These are phyloP conservation scores for Tiaroga cobitis DNA, from an alignment of 2,797 vertebrate genomes.

Conservation along the genomic window DNA sequence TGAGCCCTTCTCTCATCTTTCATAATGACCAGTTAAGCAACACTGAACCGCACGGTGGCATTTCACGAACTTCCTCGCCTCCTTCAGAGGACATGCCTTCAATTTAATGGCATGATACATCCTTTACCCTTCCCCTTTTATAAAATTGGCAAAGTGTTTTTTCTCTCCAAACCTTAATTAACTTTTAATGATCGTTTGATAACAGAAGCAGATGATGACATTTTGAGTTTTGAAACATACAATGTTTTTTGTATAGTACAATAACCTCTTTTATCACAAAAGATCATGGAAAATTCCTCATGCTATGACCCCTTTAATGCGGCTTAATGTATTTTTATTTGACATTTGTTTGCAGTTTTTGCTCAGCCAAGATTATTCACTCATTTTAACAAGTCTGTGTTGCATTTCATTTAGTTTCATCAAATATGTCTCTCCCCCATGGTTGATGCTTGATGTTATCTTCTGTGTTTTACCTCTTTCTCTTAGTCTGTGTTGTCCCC, in stretches of 20 bases:
- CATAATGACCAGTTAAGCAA: conserved; percentile 56
- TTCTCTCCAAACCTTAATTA: neutral
- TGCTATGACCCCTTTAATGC: neutral
- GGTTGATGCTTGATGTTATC: conserved; percentile 1
- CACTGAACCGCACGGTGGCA: conserved; percentile 33
- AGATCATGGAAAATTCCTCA: neutral
- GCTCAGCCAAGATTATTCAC: neutral
- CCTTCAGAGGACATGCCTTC: neutral
- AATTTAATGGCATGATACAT: neutral
- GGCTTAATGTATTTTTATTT: neutral
- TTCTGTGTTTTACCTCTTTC: conserved; percentile 12
- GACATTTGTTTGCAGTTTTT: neutral
- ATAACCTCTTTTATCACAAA: neutral
- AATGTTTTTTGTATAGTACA: neutral
- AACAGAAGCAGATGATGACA: neutral
- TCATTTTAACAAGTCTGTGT: neutral
- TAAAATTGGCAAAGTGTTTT: neutral
- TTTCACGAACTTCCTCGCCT: conserved; percentile 24
- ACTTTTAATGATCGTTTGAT: neutral
- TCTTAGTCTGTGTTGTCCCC: neutral
- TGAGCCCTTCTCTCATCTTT: conserved; percentile 43
- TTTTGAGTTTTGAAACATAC: neutral
- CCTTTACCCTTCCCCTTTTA: neutral
- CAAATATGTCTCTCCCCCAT: neutral
- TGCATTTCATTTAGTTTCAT: neutral